phyloP scores from a whole-genome alignment of 1,140 invertebrate genomes.

The Tetramorium parvispinum region DNA sequence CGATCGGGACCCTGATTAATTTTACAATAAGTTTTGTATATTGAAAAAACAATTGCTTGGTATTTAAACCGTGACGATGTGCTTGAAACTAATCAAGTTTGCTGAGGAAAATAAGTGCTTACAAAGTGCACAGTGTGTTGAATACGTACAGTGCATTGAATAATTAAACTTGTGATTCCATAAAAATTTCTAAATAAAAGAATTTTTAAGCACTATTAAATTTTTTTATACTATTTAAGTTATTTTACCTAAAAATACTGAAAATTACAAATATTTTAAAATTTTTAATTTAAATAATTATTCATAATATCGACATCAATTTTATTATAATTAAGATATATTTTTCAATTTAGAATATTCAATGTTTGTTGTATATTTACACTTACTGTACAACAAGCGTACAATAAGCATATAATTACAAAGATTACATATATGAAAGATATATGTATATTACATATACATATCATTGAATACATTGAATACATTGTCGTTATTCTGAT shows the following conservation, averaged over 20 bases:
- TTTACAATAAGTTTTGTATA: slow-evolving; percentile 6
- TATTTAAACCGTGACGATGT: background rate
- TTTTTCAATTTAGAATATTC: background rate
- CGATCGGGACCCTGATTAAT: slow-evolving; percentile 70
- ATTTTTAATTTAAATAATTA: slow-evolving; percentile 9
- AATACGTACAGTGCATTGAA: background rate
- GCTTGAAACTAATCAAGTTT: slow-evolving; percentile 22
- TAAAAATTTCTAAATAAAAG: background rate
- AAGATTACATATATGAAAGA: slow-evolving; percentile 55
- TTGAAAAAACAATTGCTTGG: background rate
- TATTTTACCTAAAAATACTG: background rate
- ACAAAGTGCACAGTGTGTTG: background rate
- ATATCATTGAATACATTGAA: no score
- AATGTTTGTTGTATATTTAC: slow-evolving; percentile 24
- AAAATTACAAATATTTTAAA: background rate
- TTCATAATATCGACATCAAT: background rate
- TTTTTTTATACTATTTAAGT: background rate
- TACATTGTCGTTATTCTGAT: no score
- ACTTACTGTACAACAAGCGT: slow-evolving; percentile 40
- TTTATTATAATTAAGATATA: slow-evolving; percentile 33
- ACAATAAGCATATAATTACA: slow-evolving; percentile 66
- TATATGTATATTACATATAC: slow-evolving; percentile 60
- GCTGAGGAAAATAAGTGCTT: background rate
- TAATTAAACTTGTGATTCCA: background rate
- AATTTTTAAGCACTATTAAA: slow-evolving; percentile 3